These are phyloP conservation scores for Timema cristinae DNA, from an alignment of 2,888 invertebrate species.

Conservation along the genomic window DNA sequence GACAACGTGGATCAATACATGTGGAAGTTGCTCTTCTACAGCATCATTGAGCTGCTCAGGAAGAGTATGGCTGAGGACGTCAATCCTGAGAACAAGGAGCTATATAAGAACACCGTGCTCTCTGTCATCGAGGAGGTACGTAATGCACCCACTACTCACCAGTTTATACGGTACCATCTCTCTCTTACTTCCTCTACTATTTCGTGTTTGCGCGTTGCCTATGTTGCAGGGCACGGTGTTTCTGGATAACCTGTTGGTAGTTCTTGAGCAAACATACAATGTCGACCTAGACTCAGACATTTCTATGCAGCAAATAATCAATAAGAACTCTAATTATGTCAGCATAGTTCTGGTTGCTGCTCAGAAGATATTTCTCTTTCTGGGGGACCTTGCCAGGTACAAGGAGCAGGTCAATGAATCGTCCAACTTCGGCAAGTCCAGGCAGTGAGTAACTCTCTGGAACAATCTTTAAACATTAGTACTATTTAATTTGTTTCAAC, in stretches of 20 bases:
- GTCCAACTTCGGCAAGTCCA: conserved; percentile 72
- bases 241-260: conserved; percentile 69
- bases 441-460: conserved; percentile 52
- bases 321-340: conserved; percentile 58
- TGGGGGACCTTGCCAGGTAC: conserved; percentile 92
- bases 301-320: conserved; percentile 51
- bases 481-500: no score
- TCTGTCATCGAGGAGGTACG: conserved; percentile 67
- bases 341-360: conserved; percentile 77
- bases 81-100: conserved; percentile 58
- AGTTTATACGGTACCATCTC: no score
- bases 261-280: conserved; percentile 70
- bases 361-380: conserved; percentile 81
- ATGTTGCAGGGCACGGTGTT: conserved; percentile 58
- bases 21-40: conserved; percentile 88
- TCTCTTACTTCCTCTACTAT: no score
- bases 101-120: conserved; percentile 61
- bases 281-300: conserved; percentile 55
- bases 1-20: conserved; percentile 86
- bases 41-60: conserved; percentile 77
- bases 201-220: no score
- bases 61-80: conserved; percentile 62
- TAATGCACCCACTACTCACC: no score
- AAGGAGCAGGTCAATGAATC: conserved; percentile 79
- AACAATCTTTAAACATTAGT: no score